Percentiles rank a stretch among this genome's conserved stretches.
These are phyloP conservation scores for Calameuta idolon DNA, from an alignment of 2,888 invertebrate species.

Conservation along the genomic window DNA sequence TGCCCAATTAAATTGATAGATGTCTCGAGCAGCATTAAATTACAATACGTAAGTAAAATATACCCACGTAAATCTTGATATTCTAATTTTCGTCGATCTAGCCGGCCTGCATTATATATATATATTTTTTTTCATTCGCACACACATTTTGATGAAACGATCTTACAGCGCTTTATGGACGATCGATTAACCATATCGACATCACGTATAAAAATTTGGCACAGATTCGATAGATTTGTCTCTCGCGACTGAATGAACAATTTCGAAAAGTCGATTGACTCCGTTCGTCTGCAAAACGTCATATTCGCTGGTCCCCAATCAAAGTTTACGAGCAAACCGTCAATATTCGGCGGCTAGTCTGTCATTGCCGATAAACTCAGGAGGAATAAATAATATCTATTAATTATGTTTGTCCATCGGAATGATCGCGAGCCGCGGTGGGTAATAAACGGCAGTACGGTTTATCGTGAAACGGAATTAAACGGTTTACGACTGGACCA, in stretches of 20 bases:
- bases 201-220: no score
- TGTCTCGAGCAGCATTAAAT: conserved; percentile 60
- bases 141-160: no score
- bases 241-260: neutral
- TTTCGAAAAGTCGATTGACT: neutral
- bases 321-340: no score
- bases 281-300: no score
- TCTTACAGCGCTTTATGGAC: no score
- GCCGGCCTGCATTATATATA: no score
- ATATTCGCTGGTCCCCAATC: no score
- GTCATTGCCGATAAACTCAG: conserved; percentile 39
- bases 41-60: conserved; percentile 51
- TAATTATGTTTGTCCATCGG: conserved; percentile 57
- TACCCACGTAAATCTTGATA: conserved; percentile 42
- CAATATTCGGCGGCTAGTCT: neutral
- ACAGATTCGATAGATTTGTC: no score
- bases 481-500: conserved; percentile 67
- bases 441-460: conserved; percentile 60
- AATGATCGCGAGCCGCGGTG: conserved; percentile 39
- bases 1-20: conserved; percentile 68
- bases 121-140: no score
- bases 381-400: conserved; percentile 60
- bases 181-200: no score
- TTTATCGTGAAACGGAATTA: conserved; percentile 67
- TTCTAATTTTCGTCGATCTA: neutral